Percentiles rank a stretch among this genome's conserved stretches.
phyloP scores from a whole-genome alignment of 1,140 invertebrate species.

The Globodera rostochiensis region DNA sequence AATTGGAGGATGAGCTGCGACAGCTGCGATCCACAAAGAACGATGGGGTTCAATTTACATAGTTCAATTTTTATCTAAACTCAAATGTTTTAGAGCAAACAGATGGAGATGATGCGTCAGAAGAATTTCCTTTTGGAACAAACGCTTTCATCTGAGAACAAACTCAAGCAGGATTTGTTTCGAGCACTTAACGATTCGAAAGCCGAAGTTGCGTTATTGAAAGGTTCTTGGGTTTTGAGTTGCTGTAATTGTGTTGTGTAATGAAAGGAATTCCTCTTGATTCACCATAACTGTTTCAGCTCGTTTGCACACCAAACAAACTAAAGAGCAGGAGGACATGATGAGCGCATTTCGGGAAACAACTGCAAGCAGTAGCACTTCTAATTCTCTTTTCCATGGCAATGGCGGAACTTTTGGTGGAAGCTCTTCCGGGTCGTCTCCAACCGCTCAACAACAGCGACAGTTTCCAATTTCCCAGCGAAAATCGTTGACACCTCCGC shows the following conservation, averaged over 20 bases:
- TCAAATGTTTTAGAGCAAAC: conserved; percentile 39
- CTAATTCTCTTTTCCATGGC: conserved; percentile 13
- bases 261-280: neutral
- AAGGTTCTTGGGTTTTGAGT: conserved; percentile 17
- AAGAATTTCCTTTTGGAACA: conserved; percentile 48
- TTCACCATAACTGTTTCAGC: conserved; percentile 12
- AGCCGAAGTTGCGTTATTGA: conserved; percentile 50
- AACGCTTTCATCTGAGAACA: conserved; percentile 49
- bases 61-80: no score
- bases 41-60: neutral
- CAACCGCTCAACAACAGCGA: conserved; percentile 8
- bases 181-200: conserved; percentile 52
- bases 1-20: conserved; percentile 47
- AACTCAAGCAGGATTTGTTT: conserved; percentile 51
- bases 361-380: no score
- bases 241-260: neutral
- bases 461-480: conserved; percentile 11
- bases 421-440: conserved; percentile 21
- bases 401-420: neutral
- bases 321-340: conserved; percentile 23
- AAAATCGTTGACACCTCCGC: conserved; percentile 29
- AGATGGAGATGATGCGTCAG: conserved; percentile 41
- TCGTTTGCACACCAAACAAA: conserved; percentile 18
- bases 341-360: conserved; percentile 18
- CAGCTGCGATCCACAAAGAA: conserved; percentile 30